These are phyloP conservation scores for Calameuta idolon DNA, from an alignment of 2,888 invertebrate genomes.

Conservation along the genomic window DNA sequence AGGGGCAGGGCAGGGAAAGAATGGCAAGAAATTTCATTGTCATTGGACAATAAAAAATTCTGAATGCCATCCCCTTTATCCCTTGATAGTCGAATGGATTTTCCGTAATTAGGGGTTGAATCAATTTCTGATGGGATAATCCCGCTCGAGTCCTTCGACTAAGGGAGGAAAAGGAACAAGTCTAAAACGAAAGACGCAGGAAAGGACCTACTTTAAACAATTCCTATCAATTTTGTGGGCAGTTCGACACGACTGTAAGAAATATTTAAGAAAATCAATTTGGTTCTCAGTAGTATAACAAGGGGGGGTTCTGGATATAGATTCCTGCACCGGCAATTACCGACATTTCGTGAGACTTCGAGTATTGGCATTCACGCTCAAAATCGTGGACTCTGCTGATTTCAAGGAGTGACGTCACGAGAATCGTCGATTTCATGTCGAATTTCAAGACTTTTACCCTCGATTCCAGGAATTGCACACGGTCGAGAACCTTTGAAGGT, in stretches of 20 bases:
- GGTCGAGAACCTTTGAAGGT: no score
- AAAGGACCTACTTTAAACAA: slow-evolving; percentile 8
- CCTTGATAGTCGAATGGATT: background rate
- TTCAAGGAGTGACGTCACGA: no score
- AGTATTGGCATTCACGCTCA: no score
- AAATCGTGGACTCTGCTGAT: no score
- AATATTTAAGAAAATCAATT: slow-evolving; percentile 20
- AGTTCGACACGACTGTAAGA: background rate
- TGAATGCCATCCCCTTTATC: background rate
- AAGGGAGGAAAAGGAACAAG: background rate
- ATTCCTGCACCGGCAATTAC: no score
- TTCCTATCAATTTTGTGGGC: slow-evolving; percentile 16
- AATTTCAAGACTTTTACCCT: no score
- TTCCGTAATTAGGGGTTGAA: background rate
- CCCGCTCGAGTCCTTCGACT: slow-evolving; percentile 3
- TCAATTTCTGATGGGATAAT: slow-evolving; percentile 3
- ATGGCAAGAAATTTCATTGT: background rate
- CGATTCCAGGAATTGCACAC: no score
- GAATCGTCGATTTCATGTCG: no score
- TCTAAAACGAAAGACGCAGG: background rate
- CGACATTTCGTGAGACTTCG: no score
- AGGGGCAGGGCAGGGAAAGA: background rate
- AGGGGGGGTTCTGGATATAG: no score
- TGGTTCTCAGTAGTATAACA: background rate
- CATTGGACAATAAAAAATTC: background rate